Conservation (phyloP, 2,113 vertebrate genomes). For the Actenoides lindsayi region DNA sequence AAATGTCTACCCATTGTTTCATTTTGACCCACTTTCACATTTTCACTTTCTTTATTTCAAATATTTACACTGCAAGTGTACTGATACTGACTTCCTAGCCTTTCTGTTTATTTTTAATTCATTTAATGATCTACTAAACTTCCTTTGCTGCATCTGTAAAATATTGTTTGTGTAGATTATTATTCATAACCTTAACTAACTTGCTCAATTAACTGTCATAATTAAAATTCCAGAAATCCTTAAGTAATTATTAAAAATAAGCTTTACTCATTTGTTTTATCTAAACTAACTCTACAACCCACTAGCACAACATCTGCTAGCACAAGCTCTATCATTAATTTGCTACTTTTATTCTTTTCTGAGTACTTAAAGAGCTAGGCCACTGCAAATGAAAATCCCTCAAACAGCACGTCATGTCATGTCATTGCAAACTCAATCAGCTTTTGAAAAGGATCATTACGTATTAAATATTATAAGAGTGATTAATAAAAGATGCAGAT, state of each 20-base stretch:
- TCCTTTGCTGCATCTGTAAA: not conserved
- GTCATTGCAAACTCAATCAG: not conserved
- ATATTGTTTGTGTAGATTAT: not conserved
- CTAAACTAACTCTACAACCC: not conserved
- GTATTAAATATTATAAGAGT: not conserved
- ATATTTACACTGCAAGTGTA: not conserved
- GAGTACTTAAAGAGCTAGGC: not conserved
- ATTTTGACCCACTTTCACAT: not conserved
- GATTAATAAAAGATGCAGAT: not conserved
- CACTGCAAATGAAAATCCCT: not conserved
- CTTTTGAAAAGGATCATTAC: not conserved
- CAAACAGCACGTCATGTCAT: not conserved
- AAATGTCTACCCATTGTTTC: not conserved
- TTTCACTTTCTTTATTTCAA: not conserved
- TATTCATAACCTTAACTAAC: not conserved
- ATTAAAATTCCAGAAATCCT: constrained; percentile 36
- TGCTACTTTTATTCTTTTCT: not conserved
- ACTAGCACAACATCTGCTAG: not conserved
- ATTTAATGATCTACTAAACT: not conserved
- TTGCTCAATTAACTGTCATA: not conserved
- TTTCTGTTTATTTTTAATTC: constrained; percentile 29
- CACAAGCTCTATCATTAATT: not conserved
- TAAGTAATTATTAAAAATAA: constrained; percentile 22
- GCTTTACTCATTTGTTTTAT: not conserved
- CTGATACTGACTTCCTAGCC: not conserved